Percentiles rank a stretch among this genome's conserved stretches.
Conservation (phyloP, 2,888 invertebrate genomes). For the Tiliacea citrago region DNA sequence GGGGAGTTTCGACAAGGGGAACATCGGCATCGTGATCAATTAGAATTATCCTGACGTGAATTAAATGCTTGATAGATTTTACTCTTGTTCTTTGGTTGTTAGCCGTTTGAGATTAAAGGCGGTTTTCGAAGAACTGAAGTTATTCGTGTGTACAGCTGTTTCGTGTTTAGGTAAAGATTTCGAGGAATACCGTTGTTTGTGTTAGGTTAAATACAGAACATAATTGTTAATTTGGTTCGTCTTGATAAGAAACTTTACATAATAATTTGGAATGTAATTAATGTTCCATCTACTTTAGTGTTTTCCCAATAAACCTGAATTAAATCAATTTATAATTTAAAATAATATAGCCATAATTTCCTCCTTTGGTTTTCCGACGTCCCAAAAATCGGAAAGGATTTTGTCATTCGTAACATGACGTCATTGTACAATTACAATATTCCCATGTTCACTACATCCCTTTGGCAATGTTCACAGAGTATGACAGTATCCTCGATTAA, state of each 20-base stretch:
- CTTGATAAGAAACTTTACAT: not conserved
- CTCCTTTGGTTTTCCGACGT: not conserved
- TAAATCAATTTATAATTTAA: not conserved
- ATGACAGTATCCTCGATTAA: conserved; percentile 28
- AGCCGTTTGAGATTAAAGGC: conserved; percentile 35
- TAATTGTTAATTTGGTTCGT: conserved; percentile 4
- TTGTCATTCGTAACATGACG: not conserved
- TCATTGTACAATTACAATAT: conserved; percentile 2
- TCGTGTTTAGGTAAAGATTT: conserved; percentile 13
- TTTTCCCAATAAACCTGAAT: not conserved
- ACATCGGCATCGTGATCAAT: conserved; percentile 53
- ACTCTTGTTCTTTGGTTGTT: conserved; percentile 42
- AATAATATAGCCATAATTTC: not conserved
- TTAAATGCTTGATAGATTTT: conserved; percentile 57
- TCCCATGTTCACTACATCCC: conserved; percentile 15
- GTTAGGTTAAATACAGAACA: conserved; percentile 2
- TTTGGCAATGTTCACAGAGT: conserved; percentile 27
- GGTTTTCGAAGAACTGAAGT: conserved; percentile 24
- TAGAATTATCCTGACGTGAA: conserved; percentile 54
- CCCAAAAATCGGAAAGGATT: too few species aligned
- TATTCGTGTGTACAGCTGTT: conserved; percentile 21
- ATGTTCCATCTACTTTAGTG: not conserved
- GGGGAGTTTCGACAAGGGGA: conserved; percentile 40
- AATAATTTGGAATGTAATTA: not conserved
- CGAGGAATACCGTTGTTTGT: conserved; percentile 12